Conservation (phyloP, 2,113 vertebrate species). For the human (Homo sapiens) region DNA sequence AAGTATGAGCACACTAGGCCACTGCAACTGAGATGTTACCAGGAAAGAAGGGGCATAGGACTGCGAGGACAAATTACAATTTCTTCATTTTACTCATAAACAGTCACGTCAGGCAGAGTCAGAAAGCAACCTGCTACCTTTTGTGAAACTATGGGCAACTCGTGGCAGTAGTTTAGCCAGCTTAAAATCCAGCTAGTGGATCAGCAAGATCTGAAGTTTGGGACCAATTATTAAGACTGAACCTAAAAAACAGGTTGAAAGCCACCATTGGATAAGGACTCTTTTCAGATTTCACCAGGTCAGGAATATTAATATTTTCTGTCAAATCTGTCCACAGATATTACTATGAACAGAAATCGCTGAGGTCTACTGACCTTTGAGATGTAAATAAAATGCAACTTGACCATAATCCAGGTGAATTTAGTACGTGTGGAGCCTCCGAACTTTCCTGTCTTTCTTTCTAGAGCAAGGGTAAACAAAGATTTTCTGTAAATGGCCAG, state of each 20-base stretch:
- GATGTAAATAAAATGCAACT: neutral
- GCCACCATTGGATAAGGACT: too few relatives aligned
- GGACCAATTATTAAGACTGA: neutral
- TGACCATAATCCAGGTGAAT: neutral
- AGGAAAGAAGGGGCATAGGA: neutral
- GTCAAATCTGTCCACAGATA: neutral
- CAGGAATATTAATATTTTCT: neutral
- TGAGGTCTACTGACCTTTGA: neutral
- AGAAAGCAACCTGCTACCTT: neutral
- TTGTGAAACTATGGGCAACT: neutral
- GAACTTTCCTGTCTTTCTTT: neutral
- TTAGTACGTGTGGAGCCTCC: neutral
- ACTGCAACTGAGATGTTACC: neutral
- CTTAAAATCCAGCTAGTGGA: neutral
- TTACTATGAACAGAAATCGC: neutral
- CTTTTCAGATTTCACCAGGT: neutral
- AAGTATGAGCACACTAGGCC: neutral
- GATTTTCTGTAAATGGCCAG: neutral
- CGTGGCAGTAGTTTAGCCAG: neutral
- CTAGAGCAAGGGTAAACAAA: neutral
- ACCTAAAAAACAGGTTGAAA: neutral
- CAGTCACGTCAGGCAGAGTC: neutral
- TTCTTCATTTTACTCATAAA: neutral
- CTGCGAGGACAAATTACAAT: neutral
- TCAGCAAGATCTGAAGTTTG: neutral